Conservation (phyloP, 2,113 vertebrate species). For the Xiphias gladius region DNA sequence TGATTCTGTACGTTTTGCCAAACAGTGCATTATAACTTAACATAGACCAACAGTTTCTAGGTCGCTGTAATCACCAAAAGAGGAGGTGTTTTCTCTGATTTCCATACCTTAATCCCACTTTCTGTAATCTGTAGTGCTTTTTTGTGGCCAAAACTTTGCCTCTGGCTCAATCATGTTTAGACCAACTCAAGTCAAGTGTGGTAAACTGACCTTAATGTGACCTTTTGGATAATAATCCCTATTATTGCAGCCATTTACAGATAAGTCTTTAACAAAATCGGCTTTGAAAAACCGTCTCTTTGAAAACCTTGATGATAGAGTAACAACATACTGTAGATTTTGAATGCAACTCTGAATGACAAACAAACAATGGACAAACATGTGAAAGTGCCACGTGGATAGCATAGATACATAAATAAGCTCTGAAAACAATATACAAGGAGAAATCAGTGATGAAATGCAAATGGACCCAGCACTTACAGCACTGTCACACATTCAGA, state of each 20-base stretch:
- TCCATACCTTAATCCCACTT: background rate
- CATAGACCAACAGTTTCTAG: background rate
- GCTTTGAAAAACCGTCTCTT: background rate
- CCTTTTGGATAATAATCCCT: conserved; percentile 14
- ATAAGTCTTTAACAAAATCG: background rate
- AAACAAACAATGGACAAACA: too few species aligned
- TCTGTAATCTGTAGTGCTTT: background rate
- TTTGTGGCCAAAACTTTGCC: background rate
- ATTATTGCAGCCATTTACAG: conserved; percentile 8
- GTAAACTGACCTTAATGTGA: conserved; percentile 18
- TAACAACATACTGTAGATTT: background rate
- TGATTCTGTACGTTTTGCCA: background rate
- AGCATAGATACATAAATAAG: conserved; percentile 1
- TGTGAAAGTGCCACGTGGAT: background rate
- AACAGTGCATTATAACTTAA: background rate
- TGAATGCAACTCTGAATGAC: conserved; percentile 1
- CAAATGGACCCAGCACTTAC: conserved; percentile 8
- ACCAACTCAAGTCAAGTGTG: background rate
- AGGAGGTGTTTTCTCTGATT: background rate
- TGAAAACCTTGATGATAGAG: background rate
- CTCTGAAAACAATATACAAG: conserved; percentile 16
- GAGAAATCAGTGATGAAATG: conserved; percentile 12
- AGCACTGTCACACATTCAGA: conserved; percentile 7
- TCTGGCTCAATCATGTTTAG: background rate
- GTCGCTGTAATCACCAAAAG: background rate